Evolutionary conservation across 1,140 invertebrate species (phyloP), one percentile per base, ranked within the genome.

Genomic region (Cherax destructor): DNA sequence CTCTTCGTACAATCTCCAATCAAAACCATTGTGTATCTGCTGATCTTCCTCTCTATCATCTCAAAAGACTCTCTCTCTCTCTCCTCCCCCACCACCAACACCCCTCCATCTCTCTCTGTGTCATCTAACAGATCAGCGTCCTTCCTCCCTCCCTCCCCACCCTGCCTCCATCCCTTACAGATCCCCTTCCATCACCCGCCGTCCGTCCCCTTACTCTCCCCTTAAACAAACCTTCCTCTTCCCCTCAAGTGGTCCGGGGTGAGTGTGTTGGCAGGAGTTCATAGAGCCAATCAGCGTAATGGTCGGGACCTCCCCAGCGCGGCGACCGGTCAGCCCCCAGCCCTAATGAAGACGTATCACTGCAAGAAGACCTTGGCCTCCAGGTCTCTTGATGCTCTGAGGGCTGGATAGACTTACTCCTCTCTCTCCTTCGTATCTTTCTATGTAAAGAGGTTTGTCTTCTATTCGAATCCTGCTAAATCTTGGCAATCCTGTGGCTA

Each of bases 291-390:
- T 69, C 65, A 69, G 13, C 65, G 65, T 69, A 69, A 69, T 69
- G 65, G 65, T 21, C 65, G 65, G 65, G 65, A 21, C 13, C 65
- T 21, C 21, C 65, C 65, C 65, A 69, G 65, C 65, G 65, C 11
- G 65, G 65, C 65, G 65, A 18, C 65, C 65, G 65, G 65, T 69
- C 65, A 69, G 65, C 65, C 13, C 65, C 13, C 13, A 11, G 65
- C 65, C 65, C 65, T 69, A 69, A 69, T 69, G 65, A 69, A 69
- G 65, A 69, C 65, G 65, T 18, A 69, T 69, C 65, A 69, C 65
- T 21, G 13, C 13, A 69, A 69, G 65, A 69, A 69, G 65, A 69
- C 65, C 21, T 69, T 69, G 65, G 65, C 5, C 5, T 11, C 13
- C 18, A 18, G 56, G 56, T 41, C 30, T 41, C 30, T 41, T 41